Evolutionary conservation across 2,888 invertebrate genomes (phyloP).

Genomic region (Patella pellucida): DNA sequence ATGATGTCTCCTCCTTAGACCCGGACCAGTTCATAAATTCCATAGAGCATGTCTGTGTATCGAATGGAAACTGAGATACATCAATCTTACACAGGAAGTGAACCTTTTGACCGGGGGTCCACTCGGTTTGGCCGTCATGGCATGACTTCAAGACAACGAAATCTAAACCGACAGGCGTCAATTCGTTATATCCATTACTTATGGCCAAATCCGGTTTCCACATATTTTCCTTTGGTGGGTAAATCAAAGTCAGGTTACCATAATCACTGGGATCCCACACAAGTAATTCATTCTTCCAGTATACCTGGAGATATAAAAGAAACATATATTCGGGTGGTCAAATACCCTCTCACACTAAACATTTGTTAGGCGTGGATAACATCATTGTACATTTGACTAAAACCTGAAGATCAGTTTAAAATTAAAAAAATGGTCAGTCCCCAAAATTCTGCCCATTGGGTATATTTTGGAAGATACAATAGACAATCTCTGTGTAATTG

Average conservation of each 20-base stretch:
- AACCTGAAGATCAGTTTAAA: too few species aligned
- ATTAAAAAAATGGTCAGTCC: too few species aligned
- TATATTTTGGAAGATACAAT: too few species aligned
- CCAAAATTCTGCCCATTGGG: too few species aligned
- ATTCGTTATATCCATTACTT: background rate
- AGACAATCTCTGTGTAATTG: too few species aligned
- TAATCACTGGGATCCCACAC: background rate
- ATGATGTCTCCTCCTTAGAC: background rate
- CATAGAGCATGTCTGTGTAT: background rate
- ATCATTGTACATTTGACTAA: too few species aligned
- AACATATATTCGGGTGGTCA: too few species aligned
- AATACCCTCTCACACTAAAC: too few species aligned
- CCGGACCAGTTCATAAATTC: background rate
- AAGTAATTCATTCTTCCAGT: background rate
- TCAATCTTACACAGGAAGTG: constrained; percentile 2
- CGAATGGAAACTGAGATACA: background rate
- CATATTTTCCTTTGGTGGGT: background rate
- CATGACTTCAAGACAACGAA: background rate
- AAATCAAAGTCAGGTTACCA: background rate
- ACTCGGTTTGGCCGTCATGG: background rate
- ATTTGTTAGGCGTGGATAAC: too few species aligned
- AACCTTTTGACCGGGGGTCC: background rate
- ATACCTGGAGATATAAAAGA: background rate
- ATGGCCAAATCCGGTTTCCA: background rate
- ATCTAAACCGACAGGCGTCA: background rate